These are phyloP conservation scores for Silurus lanzhouensis DNA, from an alignment of 2,797 vertebrate species.

Conservation along the genomic window DNA sequence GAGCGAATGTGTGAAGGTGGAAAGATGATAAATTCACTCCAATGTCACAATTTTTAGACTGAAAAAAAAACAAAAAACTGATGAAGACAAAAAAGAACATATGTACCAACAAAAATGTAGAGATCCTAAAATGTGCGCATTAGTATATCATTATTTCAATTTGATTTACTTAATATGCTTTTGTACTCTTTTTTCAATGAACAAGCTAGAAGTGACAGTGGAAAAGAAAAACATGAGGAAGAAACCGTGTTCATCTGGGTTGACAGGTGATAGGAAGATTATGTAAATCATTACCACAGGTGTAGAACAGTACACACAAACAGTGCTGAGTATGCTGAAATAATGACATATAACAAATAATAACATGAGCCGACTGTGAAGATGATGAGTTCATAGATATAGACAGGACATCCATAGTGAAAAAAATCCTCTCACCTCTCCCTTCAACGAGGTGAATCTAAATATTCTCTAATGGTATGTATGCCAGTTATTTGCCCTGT, in stretches of 20 bases:
- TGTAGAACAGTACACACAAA: background rate
- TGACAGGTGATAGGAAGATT: background rate
- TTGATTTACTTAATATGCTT: background rate
- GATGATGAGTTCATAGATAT: background rate
- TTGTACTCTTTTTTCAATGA: background rate
- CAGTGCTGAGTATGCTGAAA: background rate
- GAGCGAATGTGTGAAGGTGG: background rate
- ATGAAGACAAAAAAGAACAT: background rate
- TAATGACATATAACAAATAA: background rate
- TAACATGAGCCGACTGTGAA: background rate
- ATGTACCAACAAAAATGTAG: background rate
- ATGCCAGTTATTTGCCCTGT: background rate
- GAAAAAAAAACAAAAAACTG: background rate
- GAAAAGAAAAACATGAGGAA: background rate
- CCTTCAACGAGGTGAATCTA: background rate
- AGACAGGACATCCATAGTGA: background rate
- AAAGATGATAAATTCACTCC: constrained; percentile 7
- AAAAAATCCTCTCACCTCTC: background rate
- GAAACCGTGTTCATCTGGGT: background rate
- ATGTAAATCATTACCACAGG: background rate
- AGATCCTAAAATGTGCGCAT: background rate
- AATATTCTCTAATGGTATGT: background rate
- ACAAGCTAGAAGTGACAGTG: background rate
- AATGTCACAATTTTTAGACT: background rate
- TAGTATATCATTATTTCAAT: background rate